A percentile compares a stretch with the other conserved stretches of the same genome.
These are phyloP conservation scores for Phoeniculus purpureus DNA, from an alignment of 2,797 vertebrate species.

Conservation along the genomic window DNA sequence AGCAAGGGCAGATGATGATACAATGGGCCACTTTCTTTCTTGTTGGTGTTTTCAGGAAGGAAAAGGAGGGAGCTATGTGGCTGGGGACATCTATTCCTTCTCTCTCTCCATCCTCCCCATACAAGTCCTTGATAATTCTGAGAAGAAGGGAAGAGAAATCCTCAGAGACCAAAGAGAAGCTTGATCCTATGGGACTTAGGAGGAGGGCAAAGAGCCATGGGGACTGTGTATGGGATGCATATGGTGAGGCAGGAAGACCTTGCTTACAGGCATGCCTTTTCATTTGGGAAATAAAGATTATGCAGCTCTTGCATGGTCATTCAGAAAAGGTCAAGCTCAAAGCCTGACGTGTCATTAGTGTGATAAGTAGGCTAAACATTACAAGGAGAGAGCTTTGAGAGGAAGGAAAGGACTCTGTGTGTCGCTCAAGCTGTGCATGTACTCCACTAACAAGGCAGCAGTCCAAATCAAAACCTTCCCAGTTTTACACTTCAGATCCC, in stretches of 20 bases:
- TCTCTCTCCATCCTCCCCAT: not conserved
- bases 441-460: rapidly evolving
- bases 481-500: not conserved
- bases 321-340: not conserved
- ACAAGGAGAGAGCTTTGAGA: not conserved
- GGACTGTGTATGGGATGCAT: not conserved
- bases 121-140: not conserved
- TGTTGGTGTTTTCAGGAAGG: not conserved
- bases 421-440: not conserved
- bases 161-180: not conserved
- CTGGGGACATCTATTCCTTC: not conserved
- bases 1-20: not conserved
- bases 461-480: not conserved
- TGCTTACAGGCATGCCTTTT: not conserved
- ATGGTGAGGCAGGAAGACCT: not conserved
- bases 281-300: not conserved
- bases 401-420: not conserved
- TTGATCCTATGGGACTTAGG: not conserved
- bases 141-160: not conserved
- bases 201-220: not conserved
- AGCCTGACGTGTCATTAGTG: not conserved
- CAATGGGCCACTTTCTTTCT: no score
- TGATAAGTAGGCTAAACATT: not conserved
- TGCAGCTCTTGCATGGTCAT: not conserved
- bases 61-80: not conserved